Percentiles rank a stretch among this genome's conserved stretches.
phyloP scores from a whole-genome alignment of 2,113 vertebrate species.

The Forbesichthys agassizii region DNA sequence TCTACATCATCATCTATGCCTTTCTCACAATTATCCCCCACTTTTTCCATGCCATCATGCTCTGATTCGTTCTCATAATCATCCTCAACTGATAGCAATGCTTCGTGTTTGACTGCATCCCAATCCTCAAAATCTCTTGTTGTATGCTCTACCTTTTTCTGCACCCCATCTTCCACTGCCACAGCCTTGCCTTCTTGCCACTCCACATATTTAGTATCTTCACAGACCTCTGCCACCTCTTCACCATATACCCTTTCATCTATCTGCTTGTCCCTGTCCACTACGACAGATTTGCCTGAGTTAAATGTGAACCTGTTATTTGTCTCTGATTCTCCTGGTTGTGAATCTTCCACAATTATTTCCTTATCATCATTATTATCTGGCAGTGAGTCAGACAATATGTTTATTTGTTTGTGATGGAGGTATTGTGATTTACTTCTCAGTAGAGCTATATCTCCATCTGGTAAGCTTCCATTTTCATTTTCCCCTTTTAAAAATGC shows the following conservation, averaged over 20 bases:
- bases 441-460: background rate
- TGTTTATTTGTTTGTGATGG: background rate
- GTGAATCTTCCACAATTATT: conserved; percentile 11
- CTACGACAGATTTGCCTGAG: background rate
- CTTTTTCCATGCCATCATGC: background rate
- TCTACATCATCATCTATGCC: conserved; percentile 29
- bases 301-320: background rate
- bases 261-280: background rate
- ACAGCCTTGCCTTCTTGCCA: conserved; percentile 1
- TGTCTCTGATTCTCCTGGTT: conserved; percentile 12
- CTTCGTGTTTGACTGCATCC: background rate
- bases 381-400: background rate
- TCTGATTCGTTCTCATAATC: conserved; percentile 25
- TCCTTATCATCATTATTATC: conserved; percentile 12
- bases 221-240: background rate
- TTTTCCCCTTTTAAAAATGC: background rate
- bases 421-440: background rate
- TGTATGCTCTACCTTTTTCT: background rate
- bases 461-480: background rate
- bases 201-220: conserved; percentile 18
- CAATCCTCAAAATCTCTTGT: background rate
- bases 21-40: conserved; percentile 2
- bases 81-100: conserved; percentile 6
- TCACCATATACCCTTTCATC: background rate
- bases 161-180: conserved; percentile 2